Evolutionary conservation across 1,140 invertebrate species (phyloP), one percentile per base, ranked within the genome.

Genomic region (Drosophila novamexicana): DNA sequence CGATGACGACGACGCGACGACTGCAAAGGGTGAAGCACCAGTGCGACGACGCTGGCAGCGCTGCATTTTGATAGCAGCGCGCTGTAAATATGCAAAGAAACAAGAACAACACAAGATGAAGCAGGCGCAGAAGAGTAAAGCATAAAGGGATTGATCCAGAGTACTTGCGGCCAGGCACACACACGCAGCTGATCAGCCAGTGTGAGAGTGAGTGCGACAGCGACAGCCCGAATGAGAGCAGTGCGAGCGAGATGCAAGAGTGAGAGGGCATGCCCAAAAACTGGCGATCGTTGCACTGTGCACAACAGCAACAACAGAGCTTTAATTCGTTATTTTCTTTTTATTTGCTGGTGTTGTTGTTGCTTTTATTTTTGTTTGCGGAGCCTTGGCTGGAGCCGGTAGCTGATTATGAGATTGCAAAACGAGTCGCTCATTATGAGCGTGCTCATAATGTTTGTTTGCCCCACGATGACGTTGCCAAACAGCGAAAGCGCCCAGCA

Each of bases 371-470:
- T 40, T 18, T 39, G 62, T 65, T 36, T 58, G 53, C 66, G 63
- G 2, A 69, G 66, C 58, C 62, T 52, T 69, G 9, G 16, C 63
- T 58, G 62, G 54, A 52, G 62, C 37, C 58, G 53, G 56, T 65
- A 69, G 61, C 83, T 88, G 83, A 88, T 88, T 86, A 88, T 83
- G 68, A 83, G 83, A 83, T 84, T 83, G 81, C 72, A 71, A 83
- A 83, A 74, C 74, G 69, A 83, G 77, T 79, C 58, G 42, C 68
- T 79, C 66, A 81, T 79, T 62, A 82, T 79, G 79, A 86, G 68
- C 71, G 57, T 53, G 83, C 59, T 86, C 79, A 68, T 75, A 82
- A 82, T 86, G 76, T 75, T 70, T 59, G 62, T 77, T 72, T 72
- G 62, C 40, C 14, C 57, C 73, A 77, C 76, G 80, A 83, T 88